Evolutionary conservation across 2,888 invertebrate species (phyloP).

Genomic region (Cylindroiulus punctatus): DNA sequence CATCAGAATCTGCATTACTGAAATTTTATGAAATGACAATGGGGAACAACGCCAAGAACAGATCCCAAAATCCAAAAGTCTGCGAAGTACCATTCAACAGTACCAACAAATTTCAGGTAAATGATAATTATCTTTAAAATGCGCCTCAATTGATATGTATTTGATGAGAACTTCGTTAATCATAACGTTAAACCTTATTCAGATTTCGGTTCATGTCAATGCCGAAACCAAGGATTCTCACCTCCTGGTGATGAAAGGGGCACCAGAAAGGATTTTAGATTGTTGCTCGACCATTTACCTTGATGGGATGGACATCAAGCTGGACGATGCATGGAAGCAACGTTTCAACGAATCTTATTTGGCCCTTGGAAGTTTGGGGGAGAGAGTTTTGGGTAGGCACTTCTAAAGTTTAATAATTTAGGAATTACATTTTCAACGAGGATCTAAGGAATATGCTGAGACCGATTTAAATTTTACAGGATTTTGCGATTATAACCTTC

Average conservation of each 20-base stretch:
- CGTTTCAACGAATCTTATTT: constrained; percentile 65
- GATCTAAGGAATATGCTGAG: background rate
- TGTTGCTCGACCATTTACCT: constrained; percentile 65
- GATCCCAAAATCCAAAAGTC: constrained; percentile 61
- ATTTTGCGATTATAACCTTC: constrained; percentile 62
- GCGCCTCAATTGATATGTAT: background rate
- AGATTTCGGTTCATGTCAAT: constrained; percentile 69
- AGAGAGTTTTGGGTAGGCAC: constrained; percentile 60
- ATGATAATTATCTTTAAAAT: background rate
- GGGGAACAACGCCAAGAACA: constrained; percentile 60
- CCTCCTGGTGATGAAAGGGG: constrained; percentile 69
- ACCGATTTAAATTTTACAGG: constrained; percentile 58
- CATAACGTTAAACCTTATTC: background rate
- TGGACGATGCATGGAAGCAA: constrained; percentile 65
- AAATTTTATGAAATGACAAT: constrained; percentile 65
- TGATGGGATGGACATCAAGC: constrained; percentile 64
- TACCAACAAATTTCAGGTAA: constrained; percentile 66
- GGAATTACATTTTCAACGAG: background rate
- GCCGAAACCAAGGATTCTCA: constrained; percentile 63
- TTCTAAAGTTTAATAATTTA: background rate
- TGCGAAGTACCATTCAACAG: constrained; percentile 67
- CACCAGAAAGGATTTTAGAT: constrained; percentile 70
- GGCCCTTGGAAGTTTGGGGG: constrained; percentile 61
- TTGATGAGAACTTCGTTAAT: background rate
- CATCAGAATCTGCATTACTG: constrained; percentile 65